phyloP scores from a whole-genome alignment of 2,113 vertebrate genomes.

The Scolopax mira region DNA sequence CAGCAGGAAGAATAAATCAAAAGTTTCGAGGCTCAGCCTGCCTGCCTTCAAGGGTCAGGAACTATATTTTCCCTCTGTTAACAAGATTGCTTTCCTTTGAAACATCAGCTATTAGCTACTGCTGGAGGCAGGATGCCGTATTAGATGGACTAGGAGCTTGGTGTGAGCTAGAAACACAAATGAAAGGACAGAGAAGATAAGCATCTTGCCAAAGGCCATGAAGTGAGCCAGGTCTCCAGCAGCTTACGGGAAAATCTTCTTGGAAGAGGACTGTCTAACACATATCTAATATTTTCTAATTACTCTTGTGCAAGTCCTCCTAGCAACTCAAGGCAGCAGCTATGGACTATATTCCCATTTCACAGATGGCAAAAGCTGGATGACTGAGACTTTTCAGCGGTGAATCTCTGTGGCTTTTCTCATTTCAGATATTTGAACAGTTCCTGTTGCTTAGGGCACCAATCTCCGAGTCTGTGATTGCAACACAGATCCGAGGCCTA shows the following conservation, averaged over 20 bases:
- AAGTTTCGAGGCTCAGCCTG: constrained; percentile 54
- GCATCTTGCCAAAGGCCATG: not conserved
- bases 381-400: not conserved
- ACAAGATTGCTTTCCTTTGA: constrained; percentile 43
- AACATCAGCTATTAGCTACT: constrained; percentile 11
- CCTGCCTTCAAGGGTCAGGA: constrained; percentile 53
- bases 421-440: not conserved
- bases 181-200: not conserved
- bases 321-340: not conserved
- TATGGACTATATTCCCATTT: not conserved
- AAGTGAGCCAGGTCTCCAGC: not conserved
- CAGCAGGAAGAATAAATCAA: constrained; percentile 57
- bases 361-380: not conserved
- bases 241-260: not conserved
- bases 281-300: not conserved
- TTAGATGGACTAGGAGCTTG: not conserved
- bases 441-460: not conserved
- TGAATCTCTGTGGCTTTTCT: not conserved
- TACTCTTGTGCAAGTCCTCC: not conserved
- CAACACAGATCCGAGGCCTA: not conserved
- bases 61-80: constrained; percentile 44
- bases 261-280: not conserved
- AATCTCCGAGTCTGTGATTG: accelerated
- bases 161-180: not conserved
- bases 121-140: not conserved